Percentiles rank a stretch among this genome's conserved stretches.
These are phyloP conservation scores for Gallirallus australis DNA, from an alignment of 2,797 vertebrate genomes.

Conservation along the genomic window DNA sequence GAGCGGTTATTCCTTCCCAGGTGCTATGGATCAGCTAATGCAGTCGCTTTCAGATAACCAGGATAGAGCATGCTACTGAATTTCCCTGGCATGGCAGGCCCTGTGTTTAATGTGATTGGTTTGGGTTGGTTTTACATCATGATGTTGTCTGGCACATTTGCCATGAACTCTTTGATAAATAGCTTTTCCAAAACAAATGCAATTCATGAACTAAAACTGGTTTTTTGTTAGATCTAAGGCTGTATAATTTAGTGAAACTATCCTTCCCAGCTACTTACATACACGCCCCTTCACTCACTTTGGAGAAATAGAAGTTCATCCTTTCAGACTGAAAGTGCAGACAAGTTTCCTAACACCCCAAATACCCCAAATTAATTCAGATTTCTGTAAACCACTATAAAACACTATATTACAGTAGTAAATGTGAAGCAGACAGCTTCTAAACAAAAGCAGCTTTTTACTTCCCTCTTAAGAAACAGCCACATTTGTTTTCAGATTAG, in stretches of 20 bases:
- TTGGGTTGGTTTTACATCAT: neutral
- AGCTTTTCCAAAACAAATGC: neutral
- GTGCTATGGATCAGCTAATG: neutral
- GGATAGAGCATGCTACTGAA: neutral
- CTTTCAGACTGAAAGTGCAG: neutral
- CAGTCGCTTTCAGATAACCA: neutral
- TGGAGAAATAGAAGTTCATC: neutral
- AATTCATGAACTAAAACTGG: neutral
- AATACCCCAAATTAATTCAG: too few species aligned
- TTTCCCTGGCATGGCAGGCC: neutral
- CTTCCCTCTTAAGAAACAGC: neutral
- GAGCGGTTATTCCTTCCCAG: too few species aligned
- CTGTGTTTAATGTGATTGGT: neutral
- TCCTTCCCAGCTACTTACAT: neutral
- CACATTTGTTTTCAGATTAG: rapidly evolving
- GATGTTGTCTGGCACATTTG: neutral
- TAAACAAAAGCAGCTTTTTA: neutral
- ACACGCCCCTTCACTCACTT: neutral
- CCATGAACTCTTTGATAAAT: neutral
- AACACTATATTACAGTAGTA: neutral
- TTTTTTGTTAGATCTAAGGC: neutral
- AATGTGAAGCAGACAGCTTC: neutral
- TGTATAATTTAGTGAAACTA: neutral
- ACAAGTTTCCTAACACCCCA: neutral
- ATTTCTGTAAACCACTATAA: neutral